Evolutionary conservation across 2,888 invertebrate species (phyloP), one percentile per base, ranked within the genome.

Genomic region (Hemicrepidius hirtus): DNA sequence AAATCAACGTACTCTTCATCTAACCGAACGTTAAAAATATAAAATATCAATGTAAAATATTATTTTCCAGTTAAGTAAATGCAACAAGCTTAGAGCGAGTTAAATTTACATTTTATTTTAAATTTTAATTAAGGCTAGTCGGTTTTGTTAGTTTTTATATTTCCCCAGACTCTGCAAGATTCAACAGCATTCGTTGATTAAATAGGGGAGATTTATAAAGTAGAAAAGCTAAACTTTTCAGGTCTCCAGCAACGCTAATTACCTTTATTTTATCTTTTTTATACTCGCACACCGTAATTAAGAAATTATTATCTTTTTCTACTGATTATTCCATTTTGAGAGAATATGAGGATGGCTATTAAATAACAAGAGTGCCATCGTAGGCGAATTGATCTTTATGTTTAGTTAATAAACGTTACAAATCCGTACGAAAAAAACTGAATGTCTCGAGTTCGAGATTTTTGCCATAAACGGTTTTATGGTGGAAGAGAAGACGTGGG

Each of bases 131-230:
- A 46, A 46, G 46, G 46, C 10, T 46, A 46, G 46, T 46, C 20
- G 46, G 46, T 46, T 46, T 20, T 46, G 46, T 46, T 46, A 46
- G 46, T 46, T 46, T 46, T 18, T 46, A 18, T 46, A 46, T 46
- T 20, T 46, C 18, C 46, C 46, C 46, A 18, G 46, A 46, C 46
- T 18, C n/a, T 10, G 40, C 10, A n/a, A 16, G 41, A 2, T 41
- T 13, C 16, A 46, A 46, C 46, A 46, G 20, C 46, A 18, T 32
- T 32, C 32, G 9, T 32, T 46, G 18, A 46, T 46, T 13, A 46
- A 46, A 46, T 20, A 6, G 46, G 46, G 16, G 46, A 20, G 20
- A 46, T 46, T 46, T 46, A 46, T 18, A 20, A 46, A 46, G 46
- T 18, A 46, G 46, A 46, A 18, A 46, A 46, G 4, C 20, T 3